Evolutionary conservation across 2,797 vertebrate species (phyloP).

Genomic region (Salarias fasciatus): DNA sequence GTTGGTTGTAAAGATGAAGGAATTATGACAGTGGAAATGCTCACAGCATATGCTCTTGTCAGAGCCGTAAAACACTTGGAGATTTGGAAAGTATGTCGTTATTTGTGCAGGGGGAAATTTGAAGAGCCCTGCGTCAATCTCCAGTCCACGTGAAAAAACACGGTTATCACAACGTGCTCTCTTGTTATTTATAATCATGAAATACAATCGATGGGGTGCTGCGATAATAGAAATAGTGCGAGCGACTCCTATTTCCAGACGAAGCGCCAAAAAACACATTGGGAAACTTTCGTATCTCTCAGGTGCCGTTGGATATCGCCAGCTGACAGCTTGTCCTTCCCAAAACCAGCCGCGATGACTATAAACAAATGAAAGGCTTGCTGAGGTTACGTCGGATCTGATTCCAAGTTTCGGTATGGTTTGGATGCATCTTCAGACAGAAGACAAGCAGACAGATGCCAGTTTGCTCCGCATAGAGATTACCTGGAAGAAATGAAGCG

Average conservation of each 20-base stretch:
- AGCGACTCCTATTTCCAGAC: not conserved
- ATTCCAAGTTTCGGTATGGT: conserved; percentile 7
- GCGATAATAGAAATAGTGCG: not conserved
- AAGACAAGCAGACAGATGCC: conserved; percentile 9
- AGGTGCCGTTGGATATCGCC: not conserved
- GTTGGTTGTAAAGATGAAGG: conserved; percentile 56
- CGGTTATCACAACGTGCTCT: conserved; percentile 4
- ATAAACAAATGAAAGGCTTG: conserved; percentile 9
- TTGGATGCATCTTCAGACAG: conserved; percentile 12
- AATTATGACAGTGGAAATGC: conserved; percentile 50
- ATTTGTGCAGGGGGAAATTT: conserved; percentile 38
- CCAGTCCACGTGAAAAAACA: conserved; percentile 1
- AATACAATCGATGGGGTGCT: not conserved
- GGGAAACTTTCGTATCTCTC: no score
- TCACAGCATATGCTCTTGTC: conserved; percentile 16
- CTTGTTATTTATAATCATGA: conserved; percentile 12
- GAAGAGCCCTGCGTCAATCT: conserved; percentile 14
- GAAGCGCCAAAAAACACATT: no score
- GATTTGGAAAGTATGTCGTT: conserved; percentile 50
- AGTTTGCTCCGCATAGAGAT: conserved; percentile 10
- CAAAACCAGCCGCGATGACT: conserved; percentile 21
- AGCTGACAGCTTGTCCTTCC: conserved; percentile 12
- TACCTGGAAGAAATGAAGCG: conserved; percentile 21
- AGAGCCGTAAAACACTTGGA: conserved; percentile 43
- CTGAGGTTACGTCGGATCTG: conserved; percentile 3